Evolutionary conservation across 2,797 vertebrate genomes (phyloP).

Genomic region (Borostomias antarcticus): DNA sequence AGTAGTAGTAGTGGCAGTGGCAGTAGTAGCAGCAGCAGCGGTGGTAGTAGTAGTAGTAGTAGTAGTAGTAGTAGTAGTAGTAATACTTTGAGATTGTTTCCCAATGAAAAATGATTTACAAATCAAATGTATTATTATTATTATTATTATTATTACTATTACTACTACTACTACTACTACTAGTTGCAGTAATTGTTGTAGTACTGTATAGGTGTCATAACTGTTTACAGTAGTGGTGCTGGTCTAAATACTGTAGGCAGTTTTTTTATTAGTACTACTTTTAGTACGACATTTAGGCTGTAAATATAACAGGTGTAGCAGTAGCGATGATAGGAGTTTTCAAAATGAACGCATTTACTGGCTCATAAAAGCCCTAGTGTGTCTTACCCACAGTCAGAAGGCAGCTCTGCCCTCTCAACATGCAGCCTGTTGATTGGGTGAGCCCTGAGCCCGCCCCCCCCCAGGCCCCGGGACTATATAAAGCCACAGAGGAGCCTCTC

Average conservation of each 20-base stretch:
- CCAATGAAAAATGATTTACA: constrained; percentile 4
- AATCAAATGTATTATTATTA: no score
- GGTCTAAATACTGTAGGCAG: no score
- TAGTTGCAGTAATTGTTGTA: neutral
- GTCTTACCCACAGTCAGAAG: constrained; percentile 30
- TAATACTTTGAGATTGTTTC: neutral
- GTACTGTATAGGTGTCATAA: neutral
- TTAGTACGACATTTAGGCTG: neutral
- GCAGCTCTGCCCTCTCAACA: constrained; percentile 18
- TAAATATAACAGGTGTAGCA: neutral
- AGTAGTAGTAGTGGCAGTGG: neutral
- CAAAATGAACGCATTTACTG: constrained; percentile 4
- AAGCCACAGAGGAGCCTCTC: constrained; percentile 63
- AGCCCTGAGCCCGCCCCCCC: constrained; percentile 56
- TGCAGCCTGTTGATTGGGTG: constrained; percentile 72
- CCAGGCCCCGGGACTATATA: constrained; percentile 74
- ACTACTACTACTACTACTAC: neutral
- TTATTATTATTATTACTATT: no score
- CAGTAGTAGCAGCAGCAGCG: neutral
- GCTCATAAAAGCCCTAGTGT: constrained; percentile 14
- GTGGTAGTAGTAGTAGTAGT: neutral
- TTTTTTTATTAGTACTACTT: no score
- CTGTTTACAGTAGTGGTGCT: no score
- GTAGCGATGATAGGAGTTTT: constrained; percentile 17
- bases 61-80: constrained; percentile 3